These are phyloP conservation scores for Dromococcyx pavoninus DNA, from an alignment of 2,797 vertebrate species.

Conservation along the genomic window DNA sequence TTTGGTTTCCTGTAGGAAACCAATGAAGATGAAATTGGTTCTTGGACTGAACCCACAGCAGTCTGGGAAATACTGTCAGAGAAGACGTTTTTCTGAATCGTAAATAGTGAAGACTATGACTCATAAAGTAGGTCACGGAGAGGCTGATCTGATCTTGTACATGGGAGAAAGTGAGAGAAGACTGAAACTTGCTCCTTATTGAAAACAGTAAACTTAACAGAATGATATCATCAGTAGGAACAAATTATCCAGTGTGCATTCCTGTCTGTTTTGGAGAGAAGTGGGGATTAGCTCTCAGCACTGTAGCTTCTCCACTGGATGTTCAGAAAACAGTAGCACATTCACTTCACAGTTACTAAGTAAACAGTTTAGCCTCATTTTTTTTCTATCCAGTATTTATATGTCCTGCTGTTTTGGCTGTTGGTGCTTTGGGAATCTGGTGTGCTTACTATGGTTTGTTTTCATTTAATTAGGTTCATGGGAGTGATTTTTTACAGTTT, in stretches of 20 bases:
- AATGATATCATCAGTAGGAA: conserved; percentile 71
- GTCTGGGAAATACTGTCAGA: conserved; percentile 80
- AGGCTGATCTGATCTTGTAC: conserved; percentile 71
- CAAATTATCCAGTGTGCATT: conserved; percentile 55
- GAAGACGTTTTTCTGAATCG: conserved; percentile 78
- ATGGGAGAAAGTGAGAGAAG: conserved; percentile 71
- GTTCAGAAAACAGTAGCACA: conserved; percentile 52
- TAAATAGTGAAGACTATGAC: conserved; percentile 77
- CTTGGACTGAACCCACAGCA: conserved; percentile 77
- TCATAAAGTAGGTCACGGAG: conserved; percentile 74
- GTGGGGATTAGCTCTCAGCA: conserved; percentile 23
- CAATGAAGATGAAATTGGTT: conserved; percentile 81
- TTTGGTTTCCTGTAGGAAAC: conserved; percentile 84
- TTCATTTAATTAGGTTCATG: not conserved
- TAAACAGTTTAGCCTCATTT: not conserved
- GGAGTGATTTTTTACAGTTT: not conserved
- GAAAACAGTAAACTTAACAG: conserved; percentile 57
- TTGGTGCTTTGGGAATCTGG: not conserved
- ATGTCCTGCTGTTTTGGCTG: not conserved
- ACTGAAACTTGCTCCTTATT: conserved; percentile 65
- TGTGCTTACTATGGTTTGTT: not conserved
- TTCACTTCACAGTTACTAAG: conserved; percentile 1
- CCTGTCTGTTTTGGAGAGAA: conserved; percentile 53
- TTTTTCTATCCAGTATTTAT: not conserved
- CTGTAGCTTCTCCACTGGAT: not conserved